Evolutionary conservation across 2,113 vertebrate species (phyloP).

Genomic region (Hippotragus niger): DNA sequence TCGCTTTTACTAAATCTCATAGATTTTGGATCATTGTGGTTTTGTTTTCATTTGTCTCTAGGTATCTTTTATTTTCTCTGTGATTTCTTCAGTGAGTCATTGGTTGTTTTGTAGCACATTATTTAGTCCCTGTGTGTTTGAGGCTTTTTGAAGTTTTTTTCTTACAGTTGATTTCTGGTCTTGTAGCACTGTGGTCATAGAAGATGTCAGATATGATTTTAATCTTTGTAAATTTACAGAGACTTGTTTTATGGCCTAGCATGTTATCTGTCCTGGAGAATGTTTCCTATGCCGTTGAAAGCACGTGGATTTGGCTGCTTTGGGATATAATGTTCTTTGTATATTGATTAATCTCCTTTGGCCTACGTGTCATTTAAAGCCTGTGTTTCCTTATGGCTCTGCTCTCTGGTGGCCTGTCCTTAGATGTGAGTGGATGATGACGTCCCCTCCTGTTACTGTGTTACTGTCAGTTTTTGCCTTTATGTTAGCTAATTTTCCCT

Average conservation of each 20-base stretch:
- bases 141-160: background rate
- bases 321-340: background rate
- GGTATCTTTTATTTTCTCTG: background rate
- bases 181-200: background rate
- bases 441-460: background rate
- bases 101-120: background rate
- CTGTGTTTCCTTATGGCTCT: background rate
- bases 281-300: background rate
- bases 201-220: background rate
- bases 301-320: background rate
- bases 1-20: background rate
- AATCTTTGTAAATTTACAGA: background rate
- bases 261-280: background rate
- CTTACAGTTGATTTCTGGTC: background rate
- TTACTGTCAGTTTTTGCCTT: background rate
- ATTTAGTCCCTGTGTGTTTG: background rate
- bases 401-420: background rate
- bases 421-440: background rate
- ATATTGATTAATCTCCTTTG: accelerated
- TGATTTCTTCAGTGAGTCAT: background rate
- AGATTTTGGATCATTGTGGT: background rate
- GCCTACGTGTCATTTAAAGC: background rate
- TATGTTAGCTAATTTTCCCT: accelerated
- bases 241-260: background rate
- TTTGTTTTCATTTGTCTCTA: background rate